These are phyloP conservation scores for Thalpophila matura DNA, from an alignment of 2,888 invertebrate species.

Conservation along the genomic window DNA sequence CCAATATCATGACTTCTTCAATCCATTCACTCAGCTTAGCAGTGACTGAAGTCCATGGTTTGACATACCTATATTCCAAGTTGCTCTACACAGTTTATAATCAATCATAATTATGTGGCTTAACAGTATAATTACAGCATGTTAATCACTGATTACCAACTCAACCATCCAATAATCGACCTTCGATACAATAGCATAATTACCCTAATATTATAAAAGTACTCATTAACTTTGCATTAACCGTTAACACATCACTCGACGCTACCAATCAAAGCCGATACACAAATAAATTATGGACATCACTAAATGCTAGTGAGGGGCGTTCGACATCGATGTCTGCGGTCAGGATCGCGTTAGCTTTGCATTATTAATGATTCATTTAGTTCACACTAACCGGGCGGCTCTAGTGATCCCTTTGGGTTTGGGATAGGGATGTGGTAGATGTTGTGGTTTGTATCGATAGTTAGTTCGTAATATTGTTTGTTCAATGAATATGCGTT, in stretches of 20 bases:
- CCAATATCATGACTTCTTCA: no score
- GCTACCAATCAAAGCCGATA: slow-evolving; percentile 66
- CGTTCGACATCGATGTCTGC: slow-evolving; percentile 83
- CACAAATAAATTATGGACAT: slow-evolving; percentile 69
- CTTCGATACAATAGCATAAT: background rate
- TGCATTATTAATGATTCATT: slow-evolving; percentile 91
- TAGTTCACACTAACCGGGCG: slow-evolving; percentile 90
- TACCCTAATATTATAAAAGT: slow-evolving; percentile 35
- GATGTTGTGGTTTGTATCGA: slow-evolving; percentile 47
- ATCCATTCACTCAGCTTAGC: no score
- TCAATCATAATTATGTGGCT: no score
- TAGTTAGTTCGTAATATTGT: slow-evolving; percentile 18
- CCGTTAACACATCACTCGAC: slow-evolving; percentile 60
- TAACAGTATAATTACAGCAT: no score
- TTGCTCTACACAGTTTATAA: no score
- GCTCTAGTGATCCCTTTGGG: slow-evolving; percentile 86
- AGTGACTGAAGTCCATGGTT: no score
- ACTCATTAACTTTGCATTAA: slow-evolving; percentile 45
- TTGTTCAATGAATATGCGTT: background rate
- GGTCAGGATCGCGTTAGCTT: slow-evolving; percentile 81
- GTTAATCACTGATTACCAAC: background rate
- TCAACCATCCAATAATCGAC: background rate
- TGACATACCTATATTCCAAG: no score
- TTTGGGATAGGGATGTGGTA: slow-evolving; percentile 72
- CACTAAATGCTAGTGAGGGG: slow-evolving; percentile 75